phyloP scores from a whole-genome alignment of 2,113 vertebrate genomes.

The Malaclemys terrapin region DNA sequence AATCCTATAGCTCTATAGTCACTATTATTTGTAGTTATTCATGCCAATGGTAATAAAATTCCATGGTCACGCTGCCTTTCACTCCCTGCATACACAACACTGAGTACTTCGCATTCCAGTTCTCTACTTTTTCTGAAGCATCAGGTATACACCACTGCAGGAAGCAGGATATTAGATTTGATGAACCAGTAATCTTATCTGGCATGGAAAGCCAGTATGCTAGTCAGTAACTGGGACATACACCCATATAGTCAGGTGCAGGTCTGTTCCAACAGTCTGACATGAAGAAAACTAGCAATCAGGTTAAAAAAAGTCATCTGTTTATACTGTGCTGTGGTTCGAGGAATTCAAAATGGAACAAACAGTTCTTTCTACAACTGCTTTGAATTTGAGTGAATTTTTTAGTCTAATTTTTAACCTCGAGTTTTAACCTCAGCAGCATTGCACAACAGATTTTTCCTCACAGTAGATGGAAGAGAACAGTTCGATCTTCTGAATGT shows the following conservation, averaged over 20 bases:
- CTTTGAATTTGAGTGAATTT: neutral
- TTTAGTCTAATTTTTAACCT: neutral
- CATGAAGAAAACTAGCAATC: neutral
- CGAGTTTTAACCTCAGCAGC: neutral
- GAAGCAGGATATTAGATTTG: neutral
- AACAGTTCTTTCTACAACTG: neutral
- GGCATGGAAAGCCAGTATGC: neutral
- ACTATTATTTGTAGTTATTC: neutral
- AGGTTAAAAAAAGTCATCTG: neutral
- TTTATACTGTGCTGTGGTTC: too few species aligned
- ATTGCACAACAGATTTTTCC: neutral
- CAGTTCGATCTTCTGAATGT: neutral
- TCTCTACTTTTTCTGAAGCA: neutral
- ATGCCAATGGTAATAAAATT: neutral
- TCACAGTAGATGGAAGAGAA: neutral
- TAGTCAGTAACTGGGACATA: too few species aligned
- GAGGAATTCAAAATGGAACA: neutral
- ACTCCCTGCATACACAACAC: neutral
- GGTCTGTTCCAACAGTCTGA: neutral
- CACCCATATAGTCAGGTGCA: fast-evolving
- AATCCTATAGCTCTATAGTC: neutral
- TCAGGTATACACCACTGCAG: neutral
- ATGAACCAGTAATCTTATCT: neutral
- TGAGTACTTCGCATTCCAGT: fast-evolving
- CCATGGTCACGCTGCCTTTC: neutral